These are phyloP conservation scores for Corvus hawaiiensis DNA, from an alignment of 2,113 vertebrate genomes.

Conservation along the genomic window DNA sequence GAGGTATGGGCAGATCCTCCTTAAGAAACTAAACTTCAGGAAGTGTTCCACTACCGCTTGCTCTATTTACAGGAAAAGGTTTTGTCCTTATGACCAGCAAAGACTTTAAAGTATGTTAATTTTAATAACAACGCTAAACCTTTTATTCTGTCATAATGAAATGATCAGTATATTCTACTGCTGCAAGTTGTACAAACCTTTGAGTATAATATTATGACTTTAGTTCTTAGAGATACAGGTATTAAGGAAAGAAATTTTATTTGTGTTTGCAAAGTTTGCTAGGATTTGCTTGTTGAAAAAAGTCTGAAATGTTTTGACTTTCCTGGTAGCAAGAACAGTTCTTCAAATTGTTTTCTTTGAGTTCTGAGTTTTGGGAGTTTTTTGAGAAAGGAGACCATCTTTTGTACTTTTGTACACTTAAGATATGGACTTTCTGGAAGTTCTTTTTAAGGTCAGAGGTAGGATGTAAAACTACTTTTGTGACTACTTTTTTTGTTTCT, in stretches of 20 bases:
- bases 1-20: neutral
- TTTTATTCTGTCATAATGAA: neutral
- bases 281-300: neutral
- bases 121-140: neutral
- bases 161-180: neutral
- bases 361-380: neutral
- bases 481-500: neutral
- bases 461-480: neutral
- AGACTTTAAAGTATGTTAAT: neutral
- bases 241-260: neutral
- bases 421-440: neutral
- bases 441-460: neutral
- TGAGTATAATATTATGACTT: neutral
- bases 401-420: neutral
- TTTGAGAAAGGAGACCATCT: neutral
- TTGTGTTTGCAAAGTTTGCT: neutral
- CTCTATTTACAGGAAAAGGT: neutral
- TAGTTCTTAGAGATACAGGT: neutral
- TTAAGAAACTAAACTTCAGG: neutral
- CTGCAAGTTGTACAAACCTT: neutral
- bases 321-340: neutral
- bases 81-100: neutral
- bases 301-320: neutral
- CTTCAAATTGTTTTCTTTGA: neutral
- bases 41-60: neutral